A percentile compares a stretch with the other conserved stretches of the same genome.
These are phyloP conservation scores for Acromyrmex charruanus DNA, from an alignment of 1,140 invertebrate genomes.

Conservation along the genomic window DNA sequence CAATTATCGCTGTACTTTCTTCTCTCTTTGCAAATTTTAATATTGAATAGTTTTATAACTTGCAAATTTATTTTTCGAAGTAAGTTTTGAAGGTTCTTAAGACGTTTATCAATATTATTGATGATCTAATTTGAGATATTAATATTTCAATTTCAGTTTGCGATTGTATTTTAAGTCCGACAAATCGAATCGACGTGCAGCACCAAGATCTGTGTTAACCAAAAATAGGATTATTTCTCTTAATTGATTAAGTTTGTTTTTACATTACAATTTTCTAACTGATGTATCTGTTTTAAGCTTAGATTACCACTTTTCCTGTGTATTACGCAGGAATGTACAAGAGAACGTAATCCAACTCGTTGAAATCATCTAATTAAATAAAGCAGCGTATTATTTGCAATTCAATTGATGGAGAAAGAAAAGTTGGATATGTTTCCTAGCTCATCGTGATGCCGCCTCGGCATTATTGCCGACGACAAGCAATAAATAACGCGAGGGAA, in stretches of 20 bases:
- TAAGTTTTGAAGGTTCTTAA: too few species aligned
- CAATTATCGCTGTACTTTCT: neutral
- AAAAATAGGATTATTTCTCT: too few species aligned
- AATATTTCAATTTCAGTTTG: too few species aligned
- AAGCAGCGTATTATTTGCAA: slow-evolving; percentile 22
- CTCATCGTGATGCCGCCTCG: slow-evolving; percentile 9
- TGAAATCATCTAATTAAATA: slow-evolving; percentile 44
- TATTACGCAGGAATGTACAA: neutral
- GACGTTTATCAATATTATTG: too few species aligned
- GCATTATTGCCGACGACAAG: slow-evolving; percentile 36
- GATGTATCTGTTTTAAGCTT: neutral
- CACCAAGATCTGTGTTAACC: too few species aligned
- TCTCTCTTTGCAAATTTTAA: neutral
- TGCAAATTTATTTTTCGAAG: neutral
- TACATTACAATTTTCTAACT: neutral
- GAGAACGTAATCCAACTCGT: neutral
- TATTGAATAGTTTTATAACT: neutral
- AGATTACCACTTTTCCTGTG: neutral
- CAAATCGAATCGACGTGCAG: too few species aligned
- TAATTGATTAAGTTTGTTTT: too few species aligned
- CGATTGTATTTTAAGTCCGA: too few species aligned
- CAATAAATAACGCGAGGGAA: slow-evolving; percentile 54
- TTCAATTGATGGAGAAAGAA: slow-evolving; percentile 36
- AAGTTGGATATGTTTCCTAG: slow-evolving; percentile 40
- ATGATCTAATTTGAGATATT: too few species aligned